Evolutionary conservation across 2,888 invertebrate species (phyloP).

Genomic region (Aricia artaxerxes): DNA sequence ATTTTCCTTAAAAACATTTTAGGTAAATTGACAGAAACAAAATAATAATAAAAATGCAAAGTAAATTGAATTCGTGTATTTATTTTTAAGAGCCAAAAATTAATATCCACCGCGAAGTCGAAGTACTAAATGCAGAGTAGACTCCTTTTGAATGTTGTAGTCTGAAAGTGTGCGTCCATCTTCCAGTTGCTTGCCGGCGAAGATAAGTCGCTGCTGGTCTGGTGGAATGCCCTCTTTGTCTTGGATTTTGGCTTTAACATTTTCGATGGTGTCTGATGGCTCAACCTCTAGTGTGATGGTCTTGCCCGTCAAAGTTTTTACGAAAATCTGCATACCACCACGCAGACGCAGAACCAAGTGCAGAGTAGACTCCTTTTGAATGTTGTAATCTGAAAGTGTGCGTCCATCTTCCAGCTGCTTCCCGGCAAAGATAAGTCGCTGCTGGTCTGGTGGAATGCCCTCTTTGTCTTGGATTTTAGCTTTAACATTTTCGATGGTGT

Average conservation of each 20-base stretch:
- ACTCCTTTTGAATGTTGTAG: slow-evolving; percentile 43
- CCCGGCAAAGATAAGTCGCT: slow-evolving; percentile 49
- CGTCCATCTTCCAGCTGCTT: slow-evolving; percentile 69
- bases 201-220: slow-evolving; percentile 45
- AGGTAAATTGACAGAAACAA: neutral
- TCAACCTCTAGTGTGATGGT: slow-evolving; percentile 80
- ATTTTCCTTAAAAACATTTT: neutral
- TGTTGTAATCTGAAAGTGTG: slow-evolving; percentile 52
- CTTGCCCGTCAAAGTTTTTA: slow-evolving; percentile 68
- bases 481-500: slow-evolving; percentile 48
- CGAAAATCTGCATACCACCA: slow-evolving; percentile 46
- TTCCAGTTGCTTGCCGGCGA: slow-evolving; percentile 45
- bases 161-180: slow-evolving; percentile 44
- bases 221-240: slow-evolving; percentile 46
- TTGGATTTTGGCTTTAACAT: slow-evolving; percentile 45
- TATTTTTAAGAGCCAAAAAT: neutral
- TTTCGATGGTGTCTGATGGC: slow-evolving; percentile 19
- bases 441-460: slow-evolving; percentile 51
- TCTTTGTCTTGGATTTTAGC: slow-evolving; percentile 40
- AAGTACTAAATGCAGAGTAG: slow-evolving; percentile 34
- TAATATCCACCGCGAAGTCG: slow-evolving; percentile 41
- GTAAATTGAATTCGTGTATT: neutral
- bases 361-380: slow-evolving; percentile 54
- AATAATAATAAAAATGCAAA: neutral
- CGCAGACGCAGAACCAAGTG: slow-evolving; percentile 50